phyloP scores from a whole-genome alignment of 2,888 invertebrate species.

The Zygogramma bicolorata region DNA sequence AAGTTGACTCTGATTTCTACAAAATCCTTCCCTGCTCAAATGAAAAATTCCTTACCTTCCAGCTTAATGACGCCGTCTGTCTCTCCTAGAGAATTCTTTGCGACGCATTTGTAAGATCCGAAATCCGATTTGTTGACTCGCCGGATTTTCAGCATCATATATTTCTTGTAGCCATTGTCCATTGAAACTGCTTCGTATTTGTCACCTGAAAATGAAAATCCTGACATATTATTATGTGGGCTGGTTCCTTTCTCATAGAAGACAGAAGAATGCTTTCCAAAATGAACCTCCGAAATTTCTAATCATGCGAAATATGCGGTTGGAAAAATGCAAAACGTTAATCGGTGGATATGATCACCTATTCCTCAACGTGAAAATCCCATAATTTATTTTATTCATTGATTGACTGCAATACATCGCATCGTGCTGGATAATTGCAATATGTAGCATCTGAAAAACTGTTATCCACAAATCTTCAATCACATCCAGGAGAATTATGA shows the following conservation, averaged over 20 bases:
- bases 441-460: no score
- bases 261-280: no score
- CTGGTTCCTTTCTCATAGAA: neutral
- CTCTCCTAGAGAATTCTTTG: slow-evolving; percentile 91
- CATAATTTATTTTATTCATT: no score
- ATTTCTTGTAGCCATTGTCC: slow-evolving; percentile 89
- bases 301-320: no score
- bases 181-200: slow-evolving; percentile 88
- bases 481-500: no score
- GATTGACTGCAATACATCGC: no score
- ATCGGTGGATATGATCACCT: no score
- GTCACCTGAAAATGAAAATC: slow-evolving; percentile 73
- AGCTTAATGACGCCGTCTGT: slow-evolving; percentile 91
- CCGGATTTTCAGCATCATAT: slow-evolving; percentile 91
- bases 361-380: no score
- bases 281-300: no score
- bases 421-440: no score
- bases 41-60: slow-evolving; percentile 74
- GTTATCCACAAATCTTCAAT: no score
- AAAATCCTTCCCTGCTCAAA: neutral
- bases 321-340: no score
- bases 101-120: slow-evolving; percentile 91
- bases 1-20: neutral
- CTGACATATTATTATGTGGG: slow-evolving; percentile 5
- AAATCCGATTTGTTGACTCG: slow-evolving; percentile 84